Conservation (phyloP, 2,113 vertebrate species). For the Trematomus loennbergii region DNA sequence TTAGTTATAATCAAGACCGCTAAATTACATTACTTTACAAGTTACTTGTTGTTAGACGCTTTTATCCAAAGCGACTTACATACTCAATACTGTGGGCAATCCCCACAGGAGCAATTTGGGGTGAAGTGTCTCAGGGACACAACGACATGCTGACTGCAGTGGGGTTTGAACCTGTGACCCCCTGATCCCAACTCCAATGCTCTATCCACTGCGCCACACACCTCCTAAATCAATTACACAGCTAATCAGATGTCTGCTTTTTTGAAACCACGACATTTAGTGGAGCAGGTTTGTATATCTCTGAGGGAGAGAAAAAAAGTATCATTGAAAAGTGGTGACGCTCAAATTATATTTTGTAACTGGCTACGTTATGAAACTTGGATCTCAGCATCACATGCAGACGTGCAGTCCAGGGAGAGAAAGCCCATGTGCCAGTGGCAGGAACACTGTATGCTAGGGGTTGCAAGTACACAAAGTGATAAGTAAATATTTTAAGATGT, state of each 20-base stretch:
- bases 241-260: neutral
- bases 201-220: too few species aligned
- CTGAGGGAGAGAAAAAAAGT: neutral
- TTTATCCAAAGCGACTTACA: too few species aligned
- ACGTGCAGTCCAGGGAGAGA: neutral
- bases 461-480: conserved; percentile 4
- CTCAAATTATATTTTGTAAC: conserved; percentile 45
- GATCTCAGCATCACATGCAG: conserved; percentile 45
- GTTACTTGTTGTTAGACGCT: too few species aligned
- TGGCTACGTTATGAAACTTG: conserved; percentile 15
- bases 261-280: conserved; percentile 2
- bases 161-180: too few species aligned
- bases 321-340: conserved; percentile 36
- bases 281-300: neutral
- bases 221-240: neutral
- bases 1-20: too few species aligned
- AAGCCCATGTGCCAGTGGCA: conserved; percentile 27
- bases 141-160: too few species aligned
- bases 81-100: too few species aligned
- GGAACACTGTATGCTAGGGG: conserved; percentile 1
- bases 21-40: too few species aligned
- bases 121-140: too few species aligned
- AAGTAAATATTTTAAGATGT: conserved; percentile 40
- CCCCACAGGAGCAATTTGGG: too few species aligned
- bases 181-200: too few species aligned